Percentiles rank a stretch among this genome's conserved stretches.
Evolutionary conservation across 1,140 invertebrate species (phyloP).

Genomic region (Lepidotrigona ventralis): DNA sequence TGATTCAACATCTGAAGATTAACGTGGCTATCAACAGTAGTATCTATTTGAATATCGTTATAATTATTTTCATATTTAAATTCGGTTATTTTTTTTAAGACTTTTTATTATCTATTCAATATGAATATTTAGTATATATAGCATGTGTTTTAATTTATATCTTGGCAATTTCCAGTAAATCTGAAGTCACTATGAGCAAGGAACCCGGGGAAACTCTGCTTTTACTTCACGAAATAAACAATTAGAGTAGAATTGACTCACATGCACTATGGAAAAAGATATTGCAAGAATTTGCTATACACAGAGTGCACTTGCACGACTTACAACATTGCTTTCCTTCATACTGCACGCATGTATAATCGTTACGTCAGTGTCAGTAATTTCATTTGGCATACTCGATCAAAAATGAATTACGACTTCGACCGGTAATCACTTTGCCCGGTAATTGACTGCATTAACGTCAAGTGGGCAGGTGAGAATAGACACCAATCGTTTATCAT

Average conservation of each 20-base stretch:
- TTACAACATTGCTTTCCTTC: not conserved
- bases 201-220: too few relatives aligned
- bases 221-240: not conserved
- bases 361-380: not conserved
- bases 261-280: not conserved
- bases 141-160: too few relatives aligned
- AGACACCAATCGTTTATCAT: conserved; percentile 51
- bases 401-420: conserved; percentile 36
- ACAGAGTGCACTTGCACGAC: not conserved
- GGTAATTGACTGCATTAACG: conserved; percentile 48
- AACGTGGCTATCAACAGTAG: not conserved
- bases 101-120: not conserved
- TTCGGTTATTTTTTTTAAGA: not conserved
- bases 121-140: not conserved
- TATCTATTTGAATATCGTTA: too few relatives aligned
- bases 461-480: conserved; percentile 53
- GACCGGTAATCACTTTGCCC: conserved; percentile 38
- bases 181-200: too few relatives aligned
- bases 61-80: not conserved
- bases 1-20: too few relatives aligned
- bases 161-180: too few relatives aligned
- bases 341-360: not conserved
- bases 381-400: conserved; percentile 26
- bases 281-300: not conserved
- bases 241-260: not conserved